Evolutionary conservation across 1,140 invertebrate species (phyloP).

Genomic region (Scaptomyza graminum): DNA sequence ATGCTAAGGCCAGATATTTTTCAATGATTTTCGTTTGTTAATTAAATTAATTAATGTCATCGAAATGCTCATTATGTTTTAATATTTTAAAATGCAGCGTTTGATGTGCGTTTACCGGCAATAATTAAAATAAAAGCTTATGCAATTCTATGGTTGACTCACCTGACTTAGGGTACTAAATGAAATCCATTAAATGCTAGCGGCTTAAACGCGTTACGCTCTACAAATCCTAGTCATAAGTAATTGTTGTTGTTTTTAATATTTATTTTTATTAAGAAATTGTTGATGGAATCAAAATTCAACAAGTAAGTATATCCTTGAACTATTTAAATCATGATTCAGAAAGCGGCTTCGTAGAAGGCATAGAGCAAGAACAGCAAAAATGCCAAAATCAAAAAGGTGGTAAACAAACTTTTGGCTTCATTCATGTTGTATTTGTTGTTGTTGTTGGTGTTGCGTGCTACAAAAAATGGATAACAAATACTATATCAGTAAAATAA

Average conservation of each 20-base stretch:
- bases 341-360: conserved; percentile 82
- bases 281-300: conserved; percentile 73
- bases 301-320: conserved; percentile 75
- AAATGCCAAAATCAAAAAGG: conserved; percentile 78
- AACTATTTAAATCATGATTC: conserved; percentile 52
- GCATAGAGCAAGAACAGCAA: conserved; percentile 75
- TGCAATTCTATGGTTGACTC: conserved; percentile 24
- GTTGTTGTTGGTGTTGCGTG: conserved; percentile 30
- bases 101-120: conserved; percentile 5
- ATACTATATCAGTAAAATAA: conserved; percentile 11
- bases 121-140: conserved; percentile 5
- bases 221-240: conserved; percentile 57
- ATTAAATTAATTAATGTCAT: conserved; percentile 38
- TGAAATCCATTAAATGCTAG: conserved; percentile 80
- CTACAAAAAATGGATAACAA: conserved; percentile 25
- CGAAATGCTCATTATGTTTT: conserved; percentile 18
- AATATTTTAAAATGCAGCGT: neutral
- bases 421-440: conserved; percentile 79
- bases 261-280: conserved; percentile 33
- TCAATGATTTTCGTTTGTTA: conserved; percentile 12
- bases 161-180: conserved; percentile 77
- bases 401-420: conserved; percentile 81
- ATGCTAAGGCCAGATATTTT: conserved; percentile 9
- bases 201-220: conserved; percentile 72
- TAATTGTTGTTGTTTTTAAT: conserved; percentile 31